Base-by-base conservation (phyloP, 2,797 vertebrate species). In the Acanthiza pusilla region DNA sequence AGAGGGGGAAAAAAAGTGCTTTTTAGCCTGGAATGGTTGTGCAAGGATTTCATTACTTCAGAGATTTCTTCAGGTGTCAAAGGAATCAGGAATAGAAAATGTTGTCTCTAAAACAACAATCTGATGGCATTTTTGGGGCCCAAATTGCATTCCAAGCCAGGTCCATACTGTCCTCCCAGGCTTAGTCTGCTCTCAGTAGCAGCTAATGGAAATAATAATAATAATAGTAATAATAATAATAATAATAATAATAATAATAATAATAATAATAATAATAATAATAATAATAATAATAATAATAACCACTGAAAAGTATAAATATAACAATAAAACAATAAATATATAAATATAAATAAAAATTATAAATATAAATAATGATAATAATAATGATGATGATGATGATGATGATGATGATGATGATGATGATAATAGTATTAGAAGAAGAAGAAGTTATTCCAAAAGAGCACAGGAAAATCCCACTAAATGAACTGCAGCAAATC, bases 1-100 rank as follows among this genome's bases (percentile, higher is more conserved):
- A 22, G 72, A 36, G 62, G 84, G 70, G 17, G 2, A 58, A 72
- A 80, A 38, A 38, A 38, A 13, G 11, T 11, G 5, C 12, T 72
- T 65, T 93, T 77, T 34, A 89, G 75, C 70, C 50, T 84, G 61
- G 91, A 96, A 89, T 73, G 92, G 88, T 47, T 88, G 94, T 86
- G 76, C 75, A 91, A 88, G 75, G 54, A 81, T 96, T 91, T 79
- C 90, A 48, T 79, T 36, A 27, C 78, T 85, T 67, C 75, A 79
- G 74, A 32, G 68, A 36, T 12, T 58, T 78, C 83, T 84, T 50
- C 67, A 65, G 25, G 29, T 77, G 61, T 55, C 27, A 67, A 83
- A 91, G 22, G 29, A 47, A 60, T 13, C 4, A 16, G 67, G 71
- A 85, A 17, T 3, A 70, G 54, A 66, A 75, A 61, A 62, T 9